A percentile compares a stretch with the other conserved stretches of the same genome.
Evolutionary conservation across 2,888 invertebrate species (phyloP).

Genomic region (Hirtodrosophila confusa): DNA sequence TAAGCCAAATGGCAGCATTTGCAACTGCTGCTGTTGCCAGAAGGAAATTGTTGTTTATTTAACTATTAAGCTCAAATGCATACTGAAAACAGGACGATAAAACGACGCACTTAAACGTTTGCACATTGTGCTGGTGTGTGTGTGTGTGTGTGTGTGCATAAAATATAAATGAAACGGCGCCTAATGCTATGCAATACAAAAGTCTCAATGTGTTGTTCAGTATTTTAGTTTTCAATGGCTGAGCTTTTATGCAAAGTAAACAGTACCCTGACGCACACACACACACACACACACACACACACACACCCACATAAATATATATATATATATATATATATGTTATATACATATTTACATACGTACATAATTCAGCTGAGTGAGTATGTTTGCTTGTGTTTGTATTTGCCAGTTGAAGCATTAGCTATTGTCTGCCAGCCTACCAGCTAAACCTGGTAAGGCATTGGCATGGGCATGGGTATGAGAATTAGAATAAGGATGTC

Average conservation of each 20-base stretch:
- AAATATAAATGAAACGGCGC: constrained; percentile 75
- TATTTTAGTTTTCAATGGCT: constrained; percentile 79
- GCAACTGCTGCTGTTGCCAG: constrained; percentile 42
- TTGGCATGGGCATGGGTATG: neutral
- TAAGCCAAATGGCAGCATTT: constrained; percentile 44
- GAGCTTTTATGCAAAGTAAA: constrained; percentile 78
- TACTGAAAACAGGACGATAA: constrained; percentile 48
- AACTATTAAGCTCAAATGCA: constrained; percentile 76
- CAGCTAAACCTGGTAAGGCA: constrained; percentile 31
- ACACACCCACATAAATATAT: neutral
- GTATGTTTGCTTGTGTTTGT: constrained; percentile 63
- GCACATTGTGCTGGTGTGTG: constrained; percentile 9
- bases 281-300: constrained; percentile 23
- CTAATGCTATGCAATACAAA: constrained; percentile 73
- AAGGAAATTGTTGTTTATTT: constrained; percentile 75
- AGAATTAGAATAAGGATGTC: no score
- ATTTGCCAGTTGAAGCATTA: constrained; percentile 73
- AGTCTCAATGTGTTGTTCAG: constrained; percentile 75
- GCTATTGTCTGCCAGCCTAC: constrained; percentile 64
- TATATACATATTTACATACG: constrained; percentile 18
- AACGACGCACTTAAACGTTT: constrained; percentile 36
- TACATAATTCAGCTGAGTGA: constrained; percentile 35
- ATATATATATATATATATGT: constrained; percentile 4
- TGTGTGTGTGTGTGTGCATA: constrained; percentile 62
- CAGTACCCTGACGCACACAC: constrained; percentile 39